These are phyloP conservation scores for Orius laevigatus DNA, from an alignment of 1,140 invertebrate genomes.

Conservation along the genomic window DNA sequence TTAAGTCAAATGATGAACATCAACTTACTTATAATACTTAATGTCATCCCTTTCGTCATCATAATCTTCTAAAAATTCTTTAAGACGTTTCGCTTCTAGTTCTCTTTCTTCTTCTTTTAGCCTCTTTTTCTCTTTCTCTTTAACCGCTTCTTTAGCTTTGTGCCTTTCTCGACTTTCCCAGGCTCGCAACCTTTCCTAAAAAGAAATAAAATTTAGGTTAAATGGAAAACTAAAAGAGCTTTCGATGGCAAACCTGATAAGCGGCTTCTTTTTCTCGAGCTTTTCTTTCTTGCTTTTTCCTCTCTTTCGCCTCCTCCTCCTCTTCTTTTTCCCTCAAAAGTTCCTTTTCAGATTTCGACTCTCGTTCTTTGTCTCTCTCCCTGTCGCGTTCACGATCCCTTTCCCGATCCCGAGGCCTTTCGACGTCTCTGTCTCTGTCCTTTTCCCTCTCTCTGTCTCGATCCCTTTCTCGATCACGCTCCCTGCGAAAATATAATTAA, in stretches of 20 bases:
- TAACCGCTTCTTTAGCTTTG: constrained; percentile 83
- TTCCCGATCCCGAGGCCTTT: constrained; percentile 30
- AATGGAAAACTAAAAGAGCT: background rate
- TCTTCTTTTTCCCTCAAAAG: constrained; percentile 61
- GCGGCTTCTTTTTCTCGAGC: constrained; percentile 83
- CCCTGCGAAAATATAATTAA: constrained; percentile 16
- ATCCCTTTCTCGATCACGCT: constrained; percentile 29
- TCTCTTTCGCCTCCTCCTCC: constrained; percentile 79
- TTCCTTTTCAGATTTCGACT: constrained; percentile 31
- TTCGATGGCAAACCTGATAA: constrained; percentile 54
- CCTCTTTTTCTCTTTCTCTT: constrained; percentile 70
- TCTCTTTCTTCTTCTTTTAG: constrained; percentile 68
- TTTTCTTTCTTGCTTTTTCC: constrained; percentile 76
- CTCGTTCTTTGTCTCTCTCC: constrained; percentile 26
- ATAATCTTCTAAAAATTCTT: constrained; percentile 97
- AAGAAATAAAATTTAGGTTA: constrained; percentile 8
- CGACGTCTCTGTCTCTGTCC: constrained; percentile 23
- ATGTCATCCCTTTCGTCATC: constrained; percentile 93
- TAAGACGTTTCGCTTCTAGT: constrained; percentile 79
- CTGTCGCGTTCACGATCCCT: constrained; percentile 39
- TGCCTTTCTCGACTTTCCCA: constrained; percentile 91
- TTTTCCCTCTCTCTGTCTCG: constrained; percentile 27
- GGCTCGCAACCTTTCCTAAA: constrained; percentile 43
- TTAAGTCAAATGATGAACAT: background rate
- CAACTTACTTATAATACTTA: constrained; percentile 80